A percentile compares a stretch with the other conserved stretches of the same genome.
Conservation (phyloP, 2,797 vertebrate genomes). For the Nyctalus aviator region DNA sequence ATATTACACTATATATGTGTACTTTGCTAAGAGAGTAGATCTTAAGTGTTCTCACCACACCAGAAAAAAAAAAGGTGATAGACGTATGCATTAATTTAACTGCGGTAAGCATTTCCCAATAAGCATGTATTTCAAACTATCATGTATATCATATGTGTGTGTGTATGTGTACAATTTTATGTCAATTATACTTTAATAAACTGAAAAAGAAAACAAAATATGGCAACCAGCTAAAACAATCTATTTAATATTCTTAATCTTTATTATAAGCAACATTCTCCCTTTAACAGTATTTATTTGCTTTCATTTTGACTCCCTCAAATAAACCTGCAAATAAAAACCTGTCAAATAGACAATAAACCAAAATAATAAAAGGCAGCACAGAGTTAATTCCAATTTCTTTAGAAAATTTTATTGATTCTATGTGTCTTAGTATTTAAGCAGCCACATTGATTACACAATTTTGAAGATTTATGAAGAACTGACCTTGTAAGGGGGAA, state of each 20-base stretch:
- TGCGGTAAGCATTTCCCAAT: background rate
- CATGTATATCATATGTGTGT: background rate
- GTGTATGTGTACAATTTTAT: background rate
- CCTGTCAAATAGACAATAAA: background rate
- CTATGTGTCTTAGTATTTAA: slow-evolving; percentile 20
- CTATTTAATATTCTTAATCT: background rate
- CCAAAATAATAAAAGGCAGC: slow-evolving; percentile 28
- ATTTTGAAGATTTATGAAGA: slow-evolving; percentile 60
- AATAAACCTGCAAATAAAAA: slow-evolving; percentile 9
- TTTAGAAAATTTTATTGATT: slow-evolving; percentile 56
- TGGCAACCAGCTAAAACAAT: background rate
- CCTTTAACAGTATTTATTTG: background rate
- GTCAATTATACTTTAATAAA: background rate
- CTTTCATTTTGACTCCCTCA: slow-evolving; percentile 24
- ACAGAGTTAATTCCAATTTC: slow-evolving; percentile 26
- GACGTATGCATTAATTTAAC: background rate
- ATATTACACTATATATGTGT: background rate
- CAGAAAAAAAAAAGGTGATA: background rate
- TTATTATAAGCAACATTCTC: background rate
- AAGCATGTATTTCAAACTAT: background rate
- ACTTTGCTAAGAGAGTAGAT: background rate
- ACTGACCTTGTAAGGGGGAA: background rate
- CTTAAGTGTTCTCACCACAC: background rate
- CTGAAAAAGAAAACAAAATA: background rate
- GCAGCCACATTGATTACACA: slow-evolving; percentile 41